Conservation (phyloP, 2,113 vertebrate species). For the Porphyrio hochstetteri region DNA sequence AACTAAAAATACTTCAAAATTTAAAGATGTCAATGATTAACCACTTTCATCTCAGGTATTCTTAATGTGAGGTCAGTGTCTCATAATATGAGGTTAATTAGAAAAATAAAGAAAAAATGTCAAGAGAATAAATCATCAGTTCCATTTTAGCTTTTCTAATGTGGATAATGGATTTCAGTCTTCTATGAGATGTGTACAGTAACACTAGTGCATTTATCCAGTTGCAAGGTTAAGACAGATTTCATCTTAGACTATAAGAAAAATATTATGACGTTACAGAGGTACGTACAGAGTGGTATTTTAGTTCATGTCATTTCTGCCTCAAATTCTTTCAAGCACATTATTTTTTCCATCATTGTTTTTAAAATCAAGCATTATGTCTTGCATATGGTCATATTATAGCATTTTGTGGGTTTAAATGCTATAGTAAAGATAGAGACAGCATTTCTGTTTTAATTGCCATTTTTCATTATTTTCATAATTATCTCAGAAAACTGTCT, state of each 20-base stretch:
- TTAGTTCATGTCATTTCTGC: neutral
- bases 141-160: constrained; percentile 14
- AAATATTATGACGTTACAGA: neutral
- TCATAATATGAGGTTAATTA: constrained; percentile 54
- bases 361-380: neutral
- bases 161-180: neutral
- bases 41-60: constrained; percentile 28
- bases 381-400: neutral
- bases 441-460: neutral
- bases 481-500: neutral
- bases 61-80: constrained; percentile 29
- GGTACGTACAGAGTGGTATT: neutral
- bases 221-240: neutral
- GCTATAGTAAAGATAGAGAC: neutral
- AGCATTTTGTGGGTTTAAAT: neutral
- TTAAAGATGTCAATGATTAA: constrained; percentile 34
- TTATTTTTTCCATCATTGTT: neutral
- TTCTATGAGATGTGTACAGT: accelerated
- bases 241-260: neutral
- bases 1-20: constrained; percentile 55
- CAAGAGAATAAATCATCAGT: constrained; percentile 24
- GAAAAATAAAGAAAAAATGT: constrained; percentile 57
- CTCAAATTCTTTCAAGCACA: neutral
- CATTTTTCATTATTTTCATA: constrained; percentile 11
- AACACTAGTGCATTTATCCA: neutral